phyloP scores from a whole-genome alignment of 2,888 invertebrate species.

The Sarcophaga variegata region DNA sequence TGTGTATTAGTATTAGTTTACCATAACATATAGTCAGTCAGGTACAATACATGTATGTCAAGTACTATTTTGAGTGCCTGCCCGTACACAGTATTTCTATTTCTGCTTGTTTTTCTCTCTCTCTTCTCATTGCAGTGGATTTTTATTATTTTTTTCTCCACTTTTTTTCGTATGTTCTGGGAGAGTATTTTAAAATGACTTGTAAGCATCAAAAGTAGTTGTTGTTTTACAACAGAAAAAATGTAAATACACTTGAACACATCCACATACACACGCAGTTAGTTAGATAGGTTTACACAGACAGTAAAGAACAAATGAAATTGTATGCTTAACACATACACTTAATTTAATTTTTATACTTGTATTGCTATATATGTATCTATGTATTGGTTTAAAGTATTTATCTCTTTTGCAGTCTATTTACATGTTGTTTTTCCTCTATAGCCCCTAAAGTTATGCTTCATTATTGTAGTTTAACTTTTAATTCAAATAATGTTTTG shows the following conservation, averaged over 20 bases:
- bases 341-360: background rate
- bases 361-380: background rate
- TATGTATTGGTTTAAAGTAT: conserved; percentile 28
- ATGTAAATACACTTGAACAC: conserved; percentile 30
- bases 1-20: conserved; percentile 27
- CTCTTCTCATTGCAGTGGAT: background rate
- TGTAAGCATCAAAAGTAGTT: conserved; percentile 64
- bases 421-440: conserved; percentile 7
- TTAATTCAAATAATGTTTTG: conserved; percentile 37
- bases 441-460: conserved; percentile 48
- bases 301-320: conserved; percentile 3
- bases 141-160: background rate
- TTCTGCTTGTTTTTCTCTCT: background rate
- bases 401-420: conserved; percentile 33
- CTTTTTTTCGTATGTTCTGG: conserved; percentile 23
- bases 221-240: conserved; percentile 60
- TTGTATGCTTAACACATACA: background rate
- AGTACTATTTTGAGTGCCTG: conserved; percentile 53
- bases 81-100: background rate
- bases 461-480: conserved; percentile 73
- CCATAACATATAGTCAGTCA: conserved; percentile 14
- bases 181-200: conserved; percentile 36
- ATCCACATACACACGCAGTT: background rate
- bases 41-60: conserved; percentile 56
- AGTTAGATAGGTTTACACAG: conserved; percentile 10